A percentile compares a stretch with the other conserved stretches of the same genome.
These are phyloP conservation scores for Tringa solitaria DNA, from an alignment of 2,113 vertebrate species.

Conservation along the genomic window DNA sequence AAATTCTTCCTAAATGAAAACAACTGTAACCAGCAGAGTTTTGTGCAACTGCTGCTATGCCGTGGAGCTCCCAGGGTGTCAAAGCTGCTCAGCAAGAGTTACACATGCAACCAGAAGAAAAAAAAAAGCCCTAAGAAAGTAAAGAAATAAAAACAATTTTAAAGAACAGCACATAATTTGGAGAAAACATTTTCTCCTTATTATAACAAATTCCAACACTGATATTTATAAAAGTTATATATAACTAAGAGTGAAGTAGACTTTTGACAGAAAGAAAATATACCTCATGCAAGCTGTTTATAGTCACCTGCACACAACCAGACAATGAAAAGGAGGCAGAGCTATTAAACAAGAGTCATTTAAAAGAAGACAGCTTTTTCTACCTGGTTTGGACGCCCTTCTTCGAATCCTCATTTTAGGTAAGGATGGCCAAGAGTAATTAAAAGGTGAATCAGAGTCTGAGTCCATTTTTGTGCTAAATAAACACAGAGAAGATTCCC, in stretches of 20 bases:
- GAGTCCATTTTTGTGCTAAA: slow-evolving; percentile 87
- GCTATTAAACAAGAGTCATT: neutral
- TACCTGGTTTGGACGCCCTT: slow-evolving; percentile 89
- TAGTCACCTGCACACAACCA: neutral
- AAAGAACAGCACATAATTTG: neutral
- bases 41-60: neutral
- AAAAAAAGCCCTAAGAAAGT: neutral
- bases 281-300: neutral
- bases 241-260: neutral
- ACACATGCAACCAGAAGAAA: neutral
- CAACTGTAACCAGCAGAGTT: neutral
- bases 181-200: neutral
- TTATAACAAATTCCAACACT: neutral
- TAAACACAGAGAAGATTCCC: slow-evolving; percentile 13
- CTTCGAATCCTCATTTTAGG: slow-evolving; percentile 94
- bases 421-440: slow-evolving; percentile 98
- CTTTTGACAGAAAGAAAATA: neutral
- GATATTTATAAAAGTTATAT: neutral
- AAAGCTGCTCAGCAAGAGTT: neutral
- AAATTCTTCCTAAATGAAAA: slow-evolving; percentile 9
- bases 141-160: neutral
- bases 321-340: slow-evolving; percentile 16
- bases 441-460: slow-evolving; percentile 97
- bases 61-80: neutral
- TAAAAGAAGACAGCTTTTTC: slow-evolving; percentile 34